These are phyloP conservation scores for Sphinx pinastri DNA, from an alignment of 2,888 invertebrate genomes.

Conservation along the genomic window DNA sequence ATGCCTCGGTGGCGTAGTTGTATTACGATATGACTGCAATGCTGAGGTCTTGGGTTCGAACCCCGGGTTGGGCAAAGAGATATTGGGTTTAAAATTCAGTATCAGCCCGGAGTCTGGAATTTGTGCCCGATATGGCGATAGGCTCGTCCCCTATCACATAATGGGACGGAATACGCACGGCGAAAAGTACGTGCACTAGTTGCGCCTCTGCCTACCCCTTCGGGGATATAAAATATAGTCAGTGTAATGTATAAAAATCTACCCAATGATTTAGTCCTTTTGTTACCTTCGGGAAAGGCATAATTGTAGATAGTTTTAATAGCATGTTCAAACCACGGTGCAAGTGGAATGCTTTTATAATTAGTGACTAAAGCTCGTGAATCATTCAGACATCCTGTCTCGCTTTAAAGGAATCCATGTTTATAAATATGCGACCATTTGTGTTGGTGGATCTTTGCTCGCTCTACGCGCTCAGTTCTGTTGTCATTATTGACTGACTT, in stretches of 20 bases:
- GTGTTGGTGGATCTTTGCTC: neutral
- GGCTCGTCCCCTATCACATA: no score
- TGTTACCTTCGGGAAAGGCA: neutral
- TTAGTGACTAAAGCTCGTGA: constrained; percentile 61
- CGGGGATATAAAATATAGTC: no score
- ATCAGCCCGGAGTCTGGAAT: no score
- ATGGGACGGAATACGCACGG: no score
- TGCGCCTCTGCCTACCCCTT: no score
- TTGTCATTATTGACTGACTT: constrained; percentile 7
- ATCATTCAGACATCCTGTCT: constrained; percentile 57
- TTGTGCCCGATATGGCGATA: no score
- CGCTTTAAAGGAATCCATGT: constrained; percentile 44
- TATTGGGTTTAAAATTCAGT: no score
- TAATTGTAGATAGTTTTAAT: neutral
- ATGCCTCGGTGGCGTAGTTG: no score
- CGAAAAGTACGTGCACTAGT: no score
- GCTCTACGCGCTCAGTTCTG: constrained; percentile 4
- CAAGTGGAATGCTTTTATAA: constrained; percentile 47
- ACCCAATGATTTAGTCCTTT: neutral
- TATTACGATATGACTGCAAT: no score
- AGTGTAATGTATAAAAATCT: neutral
- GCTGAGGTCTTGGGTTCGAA: no score
- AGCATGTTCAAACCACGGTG: constrained; percentile 17
- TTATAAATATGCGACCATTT: constrained; percentile 25
- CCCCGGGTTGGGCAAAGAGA: no score